Conservation (phyloP, 2,797 vertebrate genomes). For the Amblyraja radiata region DNA sequence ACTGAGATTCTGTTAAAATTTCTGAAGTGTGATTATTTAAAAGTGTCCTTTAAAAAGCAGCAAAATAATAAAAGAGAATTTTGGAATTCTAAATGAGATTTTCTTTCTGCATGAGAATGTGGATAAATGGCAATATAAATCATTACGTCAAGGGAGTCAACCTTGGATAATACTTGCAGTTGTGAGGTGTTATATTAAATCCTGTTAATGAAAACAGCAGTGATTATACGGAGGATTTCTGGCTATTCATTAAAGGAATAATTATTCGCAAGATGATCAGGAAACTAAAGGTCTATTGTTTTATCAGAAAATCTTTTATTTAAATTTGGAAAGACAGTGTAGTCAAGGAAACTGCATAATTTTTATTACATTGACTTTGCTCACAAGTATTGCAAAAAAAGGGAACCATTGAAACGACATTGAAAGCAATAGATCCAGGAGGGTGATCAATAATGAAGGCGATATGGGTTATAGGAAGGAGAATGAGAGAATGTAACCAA, state of each 20-base stretch:
- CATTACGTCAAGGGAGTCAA: background rate
- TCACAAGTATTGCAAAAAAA: background rate
- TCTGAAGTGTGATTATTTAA: conserved; percentile 17
- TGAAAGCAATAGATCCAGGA: no score
- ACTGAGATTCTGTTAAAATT: background rate
- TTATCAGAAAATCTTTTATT: background rate
- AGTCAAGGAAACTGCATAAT: background rate
- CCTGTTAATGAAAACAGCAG: background rate
- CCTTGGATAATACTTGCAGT: background rate
- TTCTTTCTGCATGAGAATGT: background rate
- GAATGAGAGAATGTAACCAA: background rate
- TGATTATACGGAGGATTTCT: background rate
- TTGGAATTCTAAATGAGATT: conserved; percentile 2
- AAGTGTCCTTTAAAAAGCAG: background rate
- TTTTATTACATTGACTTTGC: background rate
- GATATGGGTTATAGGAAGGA: background rate
- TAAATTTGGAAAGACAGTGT: background rate
- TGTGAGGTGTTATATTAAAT: background rate
- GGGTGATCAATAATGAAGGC: background rate
- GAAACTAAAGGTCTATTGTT: background rate
- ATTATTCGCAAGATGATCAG: background rate
- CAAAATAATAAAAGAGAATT: background rate
- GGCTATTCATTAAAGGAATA: background rate
- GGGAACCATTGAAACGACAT: no score
- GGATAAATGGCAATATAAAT: background rate